Conservation (phyloP, 1,140 invertebrate genomes). For the Panulirus ornatus region DNA sequence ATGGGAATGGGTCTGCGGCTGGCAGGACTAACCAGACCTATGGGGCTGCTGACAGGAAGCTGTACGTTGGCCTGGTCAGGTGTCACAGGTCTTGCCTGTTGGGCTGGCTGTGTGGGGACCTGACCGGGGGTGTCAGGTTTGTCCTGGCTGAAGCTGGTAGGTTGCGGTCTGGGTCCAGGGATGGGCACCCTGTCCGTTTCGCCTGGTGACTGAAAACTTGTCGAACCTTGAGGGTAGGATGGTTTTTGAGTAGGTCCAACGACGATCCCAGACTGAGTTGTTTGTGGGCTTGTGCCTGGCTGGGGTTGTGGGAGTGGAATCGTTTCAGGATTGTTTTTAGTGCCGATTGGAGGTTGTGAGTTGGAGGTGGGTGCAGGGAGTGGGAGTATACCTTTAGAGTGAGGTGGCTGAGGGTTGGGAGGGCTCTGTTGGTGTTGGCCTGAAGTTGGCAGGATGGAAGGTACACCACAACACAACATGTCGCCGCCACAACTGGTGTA, state of each 20-base stretch:
- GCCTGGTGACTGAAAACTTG: neutral
- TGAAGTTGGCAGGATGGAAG: too few species aligned
- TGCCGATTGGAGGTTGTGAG: too few species aligned
- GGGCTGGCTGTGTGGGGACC: neutral
- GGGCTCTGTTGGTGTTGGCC: too few species aligned
- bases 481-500: slow-evolving; percentile 47
- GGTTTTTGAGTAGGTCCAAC: neutral
- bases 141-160: slow-evolving; percentile 40
- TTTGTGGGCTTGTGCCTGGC: neutral
- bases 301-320: neutral
- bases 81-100: neutral
- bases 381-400: too few species aligned
- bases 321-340: neutral
- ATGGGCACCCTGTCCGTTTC: too few species aligned
- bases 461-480: slow-evolving; percentile 55
- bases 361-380: neutral
- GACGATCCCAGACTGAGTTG: too few species aligned
- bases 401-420: neutral
- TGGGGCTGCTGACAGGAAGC: slow-evolving; percentile 42
- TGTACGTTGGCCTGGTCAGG: neutral
- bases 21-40: slow-evolving; percentile 31
- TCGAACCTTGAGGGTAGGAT: neutral
- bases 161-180: slow-evolving; percentile 18
- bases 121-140: slow-evolving; percentile 15
- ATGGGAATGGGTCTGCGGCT: slow-evolving; percentile 22